Base-by-base conservation (phyloP, 2,888 invertebrate species). In the Chaetoderma sp. region DNA sequence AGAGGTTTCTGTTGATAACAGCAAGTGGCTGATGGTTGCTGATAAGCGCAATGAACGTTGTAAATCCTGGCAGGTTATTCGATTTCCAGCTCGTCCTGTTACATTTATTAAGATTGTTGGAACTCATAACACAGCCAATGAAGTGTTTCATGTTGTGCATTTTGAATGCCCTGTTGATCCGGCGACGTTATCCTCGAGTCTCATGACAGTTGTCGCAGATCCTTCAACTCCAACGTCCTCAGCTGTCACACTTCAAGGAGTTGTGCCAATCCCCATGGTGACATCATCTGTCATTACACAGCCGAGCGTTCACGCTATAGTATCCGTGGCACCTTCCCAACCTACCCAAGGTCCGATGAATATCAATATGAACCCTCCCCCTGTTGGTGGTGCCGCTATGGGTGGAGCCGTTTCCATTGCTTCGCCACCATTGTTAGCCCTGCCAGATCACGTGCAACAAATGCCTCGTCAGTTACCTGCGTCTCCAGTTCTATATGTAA, bases 101-200 rank as follows among this genome's bases (percentile, higher is more conserved):
- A 94, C 96, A 56, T 98, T 95, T 83, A 93, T 99, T 71, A 91
- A 94, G 67, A 96, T 99, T 76, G 93, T 96, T 57, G 99, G 99
- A 68, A 98, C 97, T 0, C 92, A 93, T 79, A 99, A 99, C 87
- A 96, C 98, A 16, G 98, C 96, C 0, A 98, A 98, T 87, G 97
- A 97, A 91, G 97, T 87, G 68, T 98, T 98, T 87, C 98, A 98
- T 86, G 93, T 96, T 85, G 98, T 98, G 60, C 98, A 98, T 88
- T 93, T 98, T 87, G 98, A 98, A 88, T 96, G 96, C 78, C 98
- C 98, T 5, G 80, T 81, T n/a, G 80, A 81, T 30, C 57, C 67
- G 21, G 28, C 52, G 1, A 18, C n/a, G n/a, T 2, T 23, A 13
- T 47, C 13, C 13, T 2, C 49, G 21, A 27, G 21, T 23, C 21